These are phyloP conservation scores for Hypsibius dujardini DNA, from an alignment of 1,140 invertebrate species.

Conservation along the genomic window DNA sequence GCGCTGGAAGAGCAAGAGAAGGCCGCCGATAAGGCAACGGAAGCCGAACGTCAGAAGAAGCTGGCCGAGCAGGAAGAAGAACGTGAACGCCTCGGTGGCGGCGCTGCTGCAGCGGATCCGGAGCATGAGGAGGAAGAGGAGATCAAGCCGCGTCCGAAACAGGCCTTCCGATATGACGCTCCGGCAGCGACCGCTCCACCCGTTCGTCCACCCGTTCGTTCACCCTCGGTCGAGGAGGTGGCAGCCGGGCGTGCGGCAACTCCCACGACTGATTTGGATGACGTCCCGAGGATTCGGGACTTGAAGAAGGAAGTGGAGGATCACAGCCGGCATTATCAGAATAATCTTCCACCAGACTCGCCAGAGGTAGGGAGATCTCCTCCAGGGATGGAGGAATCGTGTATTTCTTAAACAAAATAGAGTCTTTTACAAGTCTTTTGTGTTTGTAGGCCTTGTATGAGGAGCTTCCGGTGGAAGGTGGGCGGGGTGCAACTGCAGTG, in stretches of 20 bases:
- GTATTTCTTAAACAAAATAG: no score
- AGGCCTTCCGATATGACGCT: background rate
- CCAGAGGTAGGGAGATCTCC: background rate
- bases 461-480: no score
- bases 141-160: slow-evolving; percentile 11
- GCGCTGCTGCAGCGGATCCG: slow-evolving; percentile 27
- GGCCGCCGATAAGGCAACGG: slow-evolving; percentile 28
- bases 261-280: no score
- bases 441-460: no score
- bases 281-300: slow-evolving; percentile 16
- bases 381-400: no score
- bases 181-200: slow-evolving; percentile 19
- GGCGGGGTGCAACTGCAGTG: slow-evolving; percentile 50
- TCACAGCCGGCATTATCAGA: no score
- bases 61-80: slow-evolving; percentile 34
- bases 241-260: no score
- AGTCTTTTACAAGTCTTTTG: no score
- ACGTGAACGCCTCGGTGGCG: slow-evolving; percentile 27
- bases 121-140: slow-evolving; percentile 29
- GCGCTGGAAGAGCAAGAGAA: slow-evolving; percentile 41
- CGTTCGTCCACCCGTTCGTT: no score
- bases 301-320: background rate
- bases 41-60: slow-evolving; percentile 31
- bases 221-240: no score
- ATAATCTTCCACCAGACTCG: no score